Evolutionary conservation across 2,113 vertebrate genomes (phyloP).

Genomic region (Psammodynastes pulverulentus): DNA sequence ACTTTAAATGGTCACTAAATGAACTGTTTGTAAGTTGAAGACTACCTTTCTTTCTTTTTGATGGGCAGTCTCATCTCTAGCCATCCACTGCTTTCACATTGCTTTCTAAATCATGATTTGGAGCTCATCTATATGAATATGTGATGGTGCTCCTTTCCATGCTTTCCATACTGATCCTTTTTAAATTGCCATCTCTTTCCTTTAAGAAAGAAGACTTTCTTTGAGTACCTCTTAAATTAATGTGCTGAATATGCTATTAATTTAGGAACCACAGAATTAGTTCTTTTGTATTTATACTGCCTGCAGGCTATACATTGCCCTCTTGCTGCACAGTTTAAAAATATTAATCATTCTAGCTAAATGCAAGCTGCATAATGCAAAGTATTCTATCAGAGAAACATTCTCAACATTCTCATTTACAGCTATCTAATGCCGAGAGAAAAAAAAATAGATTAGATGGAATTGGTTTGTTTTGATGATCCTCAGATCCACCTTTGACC

Average conservation of each 20-base stretch:
- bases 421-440: neutral
- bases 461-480: neutral
- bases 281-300: neutral
- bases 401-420: neutral
- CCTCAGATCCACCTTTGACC: neutral
- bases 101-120: neutral
- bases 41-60: neutral
- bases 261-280: neutral
- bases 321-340: neutral
- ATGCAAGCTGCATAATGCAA: neutral
- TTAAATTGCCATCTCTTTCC: neutral
- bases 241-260: neutral
- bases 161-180: no score
- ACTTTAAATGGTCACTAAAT: neutral
- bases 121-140: neutral
- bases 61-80: neutral
- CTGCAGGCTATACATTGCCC: neutral
- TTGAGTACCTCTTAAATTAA: neutral
- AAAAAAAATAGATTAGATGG: neutral
- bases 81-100: neutral
- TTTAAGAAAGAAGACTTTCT: neutral
- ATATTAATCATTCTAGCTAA: neutral
- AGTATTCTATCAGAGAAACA: neutral
- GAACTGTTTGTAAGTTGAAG: neutral
- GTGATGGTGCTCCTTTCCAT: neutral